Evolutionary conservation across 2,113 vertebrate species (phyloP), one percentile per base, ranked within the genome.

Genomic region (Aepyceros melampus): DNA sequence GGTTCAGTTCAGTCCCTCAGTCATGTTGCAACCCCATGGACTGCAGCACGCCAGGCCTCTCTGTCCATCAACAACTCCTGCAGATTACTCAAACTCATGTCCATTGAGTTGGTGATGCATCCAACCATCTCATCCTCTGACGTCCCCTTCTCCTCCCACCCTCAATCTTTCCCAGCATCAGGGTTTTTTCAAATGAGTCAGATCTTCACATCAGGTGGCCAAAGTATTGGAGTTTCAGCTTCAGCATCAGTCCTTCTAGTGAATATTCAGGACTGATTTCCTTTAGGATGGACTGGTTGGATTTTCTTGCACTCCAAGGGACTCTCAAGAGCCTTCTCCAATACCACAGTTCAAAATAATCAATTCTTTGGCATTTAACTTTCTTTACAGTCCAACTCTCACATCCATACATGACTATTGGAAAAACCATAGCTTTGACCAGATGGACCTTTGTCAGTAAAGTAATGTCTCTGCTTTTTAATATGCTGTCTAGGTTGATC

Each of bases 141-240:
- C 0, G 2, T 71, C n/a, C 9, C 64, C 19, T 71, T 71, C n/a
- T 71, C n/a, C n/a, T 71, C 9, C 64, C 0, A 6, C 9, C n/a
- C 19, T 71, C 17, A 71, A 21, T 71, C 64, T 36, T 36, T 71
- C 17, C 17, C 9, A 71, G 64, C 2, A 71, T 11, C 9, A 71
- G n/a, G n/a, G n/a, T 71, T 36, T 71, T 36, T 36, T 71, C 17
- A 11, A 71, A 71, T 23, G n/a, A 71, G n/a, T 71, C n/a, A 40
- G n/a, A 11, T 71, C 67, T 40, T 71, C n/a, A 6, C n/a, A 71
- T 71, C 10, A 71, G n/a, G 64, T 71, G 17, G 64, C n/a, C 17
- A 36, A 71, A 21, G 4, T 71, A 36, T 23, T 71, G 2, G 64
- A 71, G 33, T 36, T 67, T 36, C 64, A 67, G 33, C 33, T 36